Base-by-base conservation (phyloP, 2,113 vertebrate species). In the Paramisgurnus dabryanus region DNA sequence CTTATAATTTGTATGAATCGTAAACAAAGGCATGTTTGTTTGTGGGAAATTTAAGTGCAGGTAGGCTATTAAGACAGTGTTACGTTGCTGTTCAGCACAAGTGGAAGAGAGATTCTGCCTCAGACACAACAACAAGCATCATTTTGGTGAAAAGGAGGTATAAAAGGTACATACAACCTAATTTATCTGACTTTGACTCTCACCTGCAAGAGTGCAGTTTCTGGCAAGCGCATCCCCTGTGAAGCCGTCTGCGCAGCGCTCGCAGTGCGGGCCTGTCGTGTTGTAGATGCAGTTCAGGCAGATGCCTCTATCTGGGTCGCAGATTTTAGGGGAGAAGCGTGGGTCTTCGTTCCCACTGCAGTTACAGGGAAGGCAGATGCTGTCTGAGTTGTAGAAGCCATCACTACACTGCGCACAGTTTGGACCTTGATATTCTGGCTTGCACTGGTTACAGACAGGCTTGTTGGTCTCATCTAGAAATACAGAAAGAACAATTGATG, bases 331-430 rank as follows among this genome's bases (percentile, higher is more conserved):
- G 0, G 86, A 88, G 57, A 34, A 87, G 1, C 0, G 64, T 0
- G 88, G 88, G 64, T 94, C 91, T 66, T 91, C 92, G 0, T 96
- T 95, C 15, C 92, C 92, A 0, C 90, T 91, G 87, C 95, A 96
- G 0, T 91, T 49, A 7, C 95, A 96, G 0, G 76, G 86, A 3
- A 87, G 41, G 0, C 95, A 96, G 89, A 94, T 90, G 88, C 93
- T 94, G 91, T 95, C 93, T 0, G 91, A 92, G 82, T 92, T 93
- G 87, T 93, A 95, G 90, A 92, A 95, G 69, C 95, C 94, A 0
- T 87, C 83, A 55, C 82, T 87, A 47, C 95, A 96, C 9, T 64
- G 82, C 80, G 91, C 89, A 75, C 95, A 96, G 87, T 92, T 91
- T 4, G 43, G 65, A 58, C 95, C 94, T 0, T 86, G 87, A 86